Evolutionary conservation across 2,797 vertebrate genomes (phyloP), one percentile per base, ranked within the genome.

Genomic region (Phrynocephalus guinanensis): DNA sequence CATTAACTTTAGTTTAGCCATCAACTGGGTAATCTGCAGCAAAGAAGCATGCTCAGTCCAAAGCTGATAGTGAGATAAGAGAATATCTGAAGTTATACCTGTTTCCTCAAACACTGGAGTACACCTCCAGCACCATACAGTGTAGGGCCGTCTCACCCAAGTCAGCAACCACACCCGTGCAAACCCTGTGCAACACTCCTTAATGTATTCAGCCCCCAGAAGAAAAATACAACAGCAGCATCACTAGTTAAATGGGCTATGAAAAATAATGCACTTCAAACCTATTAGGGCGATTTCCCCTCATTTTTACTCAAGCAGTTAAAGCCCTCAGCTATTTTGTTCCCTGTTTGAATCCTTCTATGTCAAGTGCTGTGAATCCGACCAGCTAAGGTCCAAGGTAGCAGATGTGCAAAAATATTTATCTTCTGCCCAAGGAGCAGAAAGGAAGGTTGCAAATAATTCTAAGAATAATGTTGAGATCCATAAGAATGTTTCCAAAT

Each of bases 1-100:
- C 70, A 50, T 88, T 94, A 63, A 91, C 90, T 84, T 82, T 76
- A 91, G n/a, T 84, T 86, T 88, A 94, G 91, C 91, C 18, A 44
- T 2, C 81, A 80, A 87, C 26, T 86, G 91, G 84, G 84, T 90
- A 91, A 92, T 93, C 84, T 86, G 88, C 70, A 82, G 86, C 82
- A 91, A 93, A 92, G 92, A 90, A 92, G 86, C 79, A 92, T 90
- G 72, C 7, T 52, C 56, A 90, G 33, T 88, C 88, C 92, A 92
- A 88, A 91, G 91, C 89, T 92, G 93, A 93, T 92, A 24, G 50
- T 90, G 89, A 95, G 92, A 89, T 92, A 90, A 93, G 70, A 93
- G 89, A 94, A 92, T 92, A 88, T 90, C 28, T 93, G 87, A 73
- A 73, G 72, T 87, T 84, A 91, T 94, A 16, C 56, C 81, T 79